Evolutionary conservation across 2,113 vertebrate genomes (phyloP), one percentile per base, ranked within the genome.

Genomic region (Turdus rufiventris): DNA sequence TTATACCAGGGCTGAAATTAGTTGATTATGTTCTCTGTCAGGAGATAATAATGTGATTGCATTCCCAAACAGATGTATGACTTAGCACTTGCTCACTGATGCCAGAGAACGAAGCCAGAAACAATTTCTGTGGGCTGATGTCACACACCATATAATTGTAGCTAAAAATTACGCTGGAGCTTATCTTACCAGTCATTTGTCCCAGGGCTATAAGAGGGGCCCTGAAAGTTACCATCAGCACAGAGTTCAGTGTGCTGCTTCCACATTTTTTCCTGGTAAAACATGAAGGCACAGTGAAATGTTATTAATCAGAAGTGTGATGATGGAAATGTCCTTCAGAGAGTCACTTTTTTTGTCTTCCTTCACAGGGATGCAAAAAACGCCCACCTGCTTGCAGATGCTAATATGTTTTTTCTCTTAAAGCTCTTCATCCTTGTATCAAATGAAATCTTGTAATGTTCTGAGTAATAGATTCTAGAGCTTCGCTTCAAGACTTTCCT

Each of bases 21-120:
- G 91, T 95, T 96, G 95, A 97, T 96, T 97, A 96, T 96, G 89
- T 96, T 95, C 95, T 96, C 88, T 95, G 95, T 97, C 89, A 95
- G 93, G 78, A 96, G 95, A 94, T 95, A 96, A 97, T 97, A 96
- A 94, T 91, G 93, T 97, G 96, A 96, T 97, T 97, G 91, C 93
- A 96, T 97, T 96, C 93, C 94, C 91, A 94, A 95, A 90, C 95
- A 96, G 95, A 96, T 96, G 95, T 91, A 91, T 96, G 95, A 96
- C 91, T 96, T 96, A 94, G 88, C 95, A 96, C 72, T 96, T 90
- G 88, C 63, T 96, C 91, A 57, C 48, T 91, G 90, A 83, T 96
- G 95, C 94, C 94, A 96, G 91, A 94, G 78, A 93, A 75, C 0
- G 9, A 94, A 96, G 95, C 96, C 96, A 97, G 95, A 86, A 96